These are phyloP conservation scores for Helogale parvula DNA, from an alignment of 2,113 vertebrate genomes.

Conservation along the genomic window DNA sequence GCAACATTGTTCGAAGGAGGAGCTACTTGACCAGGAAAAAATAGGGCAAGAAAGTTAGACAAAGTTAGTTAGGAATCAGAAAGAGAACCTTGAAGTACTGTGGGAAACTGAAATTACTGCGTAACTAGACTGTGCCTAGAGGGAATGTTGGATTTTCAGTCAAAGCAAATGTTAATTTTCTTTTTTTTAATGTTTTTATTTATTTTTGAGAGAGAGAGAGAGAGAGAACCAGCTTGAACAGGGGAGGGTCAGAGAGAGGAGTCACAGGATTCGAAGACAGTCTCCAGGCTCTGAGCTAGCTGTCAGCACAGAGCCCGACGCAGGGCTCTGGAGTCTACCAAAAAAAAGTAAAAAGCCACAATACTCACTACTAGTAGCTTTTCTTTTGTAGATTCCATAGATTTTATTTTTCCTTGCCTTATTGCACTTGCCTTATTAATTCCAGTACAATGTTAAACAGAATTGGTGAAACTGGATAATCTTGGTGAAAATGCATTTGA, in stretches of 20 bases:
- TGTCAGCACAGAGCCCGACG: too few species aligned
- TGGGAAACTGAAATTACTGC: conserved; percentile 2
- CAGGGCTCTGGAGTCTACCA: not conserved
- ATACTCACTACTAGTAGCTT: not conserved
- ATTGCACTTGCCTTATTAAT: not conserved
- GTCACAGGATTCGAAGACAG: too few species aligned
- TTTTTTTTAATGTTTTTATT: not conserved
- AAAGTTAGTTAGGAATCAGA: not conserved
- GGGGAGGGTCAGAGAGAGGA: too few species aligned
- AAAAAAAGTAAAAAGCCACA: not conserved
- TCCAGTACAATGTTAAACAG: not conserved
- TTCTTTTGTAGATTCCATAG: not conserved
- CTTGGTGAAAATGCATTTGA: conserved; percentile 2
- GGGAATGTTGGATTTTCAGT: not conserved
- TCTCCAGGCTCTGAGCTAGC: too few species aligned
- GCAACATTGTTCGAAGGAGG: not conserved
- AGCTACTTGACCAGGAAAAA: not conserved
- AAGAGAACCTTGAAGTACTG: not conserved
- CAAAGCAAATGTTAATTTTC: conserved; percentile 2
- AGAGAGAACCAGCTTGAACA: too few species aligned
- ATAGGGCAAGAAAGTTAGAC: not conserved
- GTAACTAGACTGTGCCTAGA: not conserved
- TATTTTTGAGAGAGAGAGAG: too few species aligned
- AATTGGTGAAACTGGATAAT: not conserved
- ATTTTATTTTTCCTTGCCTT: not conserved